phyloP scores from a whole-genome alignment of 2,797 vertebrate species.

The Rhincodon typus region DNA sequence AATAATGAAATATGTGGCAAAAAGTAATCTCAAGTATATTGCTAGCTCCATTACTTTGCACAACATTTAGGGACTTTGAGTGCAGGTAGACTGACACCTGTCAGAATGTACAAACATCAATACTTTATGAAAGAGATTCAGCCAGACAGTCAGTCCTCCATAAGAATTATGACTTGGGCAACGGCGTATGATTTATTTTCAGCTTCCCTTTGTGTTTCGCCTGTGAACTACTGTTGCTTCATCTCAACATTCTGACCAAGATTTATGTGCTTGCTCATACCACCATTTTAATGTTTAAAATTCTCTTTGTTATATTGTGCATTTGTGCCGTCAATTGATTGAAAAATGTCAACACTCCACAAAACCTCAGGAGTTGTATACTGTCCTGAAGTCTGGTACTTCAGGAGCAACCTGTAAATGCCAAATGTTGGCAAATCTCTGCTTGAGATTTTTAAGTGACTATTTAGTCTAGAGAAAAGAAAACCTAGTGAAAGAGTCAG shows the following conservation, averaged over 20 bases:
- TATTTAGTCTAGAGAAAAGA: background rate
- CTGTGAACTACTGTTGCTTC: background rate
- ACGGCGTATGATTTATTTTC: background rate
- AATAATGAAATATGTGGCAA: background rate
- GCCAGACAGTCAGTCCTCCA: background rate
- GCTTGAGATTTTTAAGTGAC: background rate
- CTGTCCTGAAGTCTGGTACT: background rate
- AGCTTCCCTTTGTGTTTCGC: background rate
- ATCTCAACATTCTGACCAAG: background rate
- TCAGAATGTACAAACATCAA: background rate
- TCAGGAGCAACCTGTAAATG: background rate
- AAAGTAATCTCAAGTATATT: background rate
- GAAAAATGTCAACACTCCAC: background rate
- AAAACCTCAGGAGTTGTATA: background rate
- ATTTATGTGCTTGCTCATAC: background rate
- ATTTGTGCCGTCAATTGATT: background rate
- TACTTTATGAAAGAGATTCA: background rate
- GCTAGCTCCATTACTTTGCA: background rate
- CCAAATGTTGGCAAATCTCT: background rate
- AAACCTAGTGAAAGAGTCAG: background rate
- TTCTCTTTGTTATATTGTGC: background rate
- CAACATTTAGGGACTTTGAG: background rate
- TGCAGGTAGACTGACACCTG: background rate
- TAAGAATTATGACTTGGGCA: background rate
- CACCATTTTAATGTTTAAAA: background rate